phyloP scores from a whole-genome alignment of 2,888 invertebrate genomes.

The Temnothorax unifasciatus region DNA sequence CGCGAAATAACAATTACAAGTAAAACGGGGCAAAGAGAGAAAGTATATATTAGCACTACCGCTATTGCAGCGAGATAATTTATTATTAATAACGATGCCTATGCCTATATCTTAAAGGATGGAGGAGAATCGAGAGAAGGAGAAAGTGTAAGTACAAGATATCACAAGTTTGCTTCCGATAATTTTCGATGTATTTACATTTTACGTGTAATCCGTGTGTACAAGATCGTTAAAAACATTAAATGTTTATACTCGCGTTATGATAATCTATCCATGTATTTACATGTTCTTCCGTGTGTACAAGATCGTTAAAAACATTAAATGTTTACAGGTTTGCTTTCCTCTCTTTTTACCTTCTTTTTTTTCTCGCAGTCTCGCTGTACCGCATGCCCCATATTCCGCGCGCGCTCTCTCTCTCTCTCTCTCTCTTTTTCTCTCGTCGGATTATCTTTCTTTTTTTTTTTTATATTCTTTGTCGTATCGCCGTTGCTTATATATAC shows the following conservation, averaged over 20 bases:
- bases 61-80: not conserved
- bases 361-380: constrained; percentile 62
- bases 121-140: constrained; percentile 50
- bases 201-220: constrained; percentile 84
- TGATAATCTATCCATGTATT: constrained; percentile 84
- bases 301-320: constrained; percentile 85
- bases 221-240: constrained; percentile 86
- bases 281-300: constrained; percentile 84
- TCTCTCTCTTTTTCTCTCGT: constrained; percentile 36
- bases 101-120: not conserved
- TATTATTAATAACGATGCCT: not conserved
- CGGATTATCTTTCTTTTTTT: constrained; percentile 22
- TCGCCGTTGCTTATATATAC: constrained; percentile 80
- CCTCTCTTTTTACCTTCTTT: constrained; percentile 49
- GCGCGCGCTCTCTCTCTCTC: constrained; percentile 43
- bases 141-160: constrained; percentile 63
- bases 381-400: constrained; percentile 65
- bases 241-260: constrained; percentile 85
- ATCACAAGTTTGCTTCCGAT: constrained; percentile 77
- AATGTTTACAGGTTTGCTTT: constrained; percentile 82
- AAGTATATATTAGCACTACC: not conserved
- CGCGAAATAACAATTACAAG: not conserved
- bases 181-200: constrained; percentile 85
- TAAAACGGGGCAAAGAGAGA: constrained; percentile 7
- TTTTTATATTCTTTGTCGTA: constrained; percentile 4